Conservation (phyloP, 2,888 invertebrate genomes). For the Parasteatoda lunata region DNA sequence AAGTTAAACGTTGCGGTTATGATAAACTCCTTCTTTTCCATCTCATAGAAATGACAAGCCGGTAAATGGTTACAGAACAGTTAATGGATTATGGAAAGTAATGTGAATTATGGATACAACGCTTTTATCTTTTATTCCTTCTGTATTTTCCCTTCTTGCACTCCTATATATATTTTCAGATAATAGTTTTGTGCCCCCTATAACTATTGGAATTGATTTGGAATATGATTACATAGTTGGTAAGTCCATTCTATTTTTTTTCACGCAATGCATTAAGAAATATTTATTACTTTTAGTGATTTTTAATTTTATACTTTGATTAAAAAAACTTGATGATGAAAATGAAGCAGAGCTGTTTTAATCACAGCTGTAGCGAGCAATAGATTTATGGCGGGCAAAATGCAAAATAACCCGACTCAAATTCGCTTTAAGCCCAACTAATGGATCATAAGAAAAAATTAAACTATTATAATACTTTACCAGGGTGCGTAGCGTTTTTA, state of each 20-base stretch:
- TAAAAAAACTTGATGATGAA: not conserved
- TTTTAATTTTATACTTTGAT: not conserved
- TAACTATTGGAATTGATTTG: conserved; percentile 45
- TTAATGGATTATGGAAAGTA: conserved; percentile 55
- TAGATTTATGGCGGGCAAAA: not conserved
- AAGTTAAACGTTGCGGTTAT: not conserved
- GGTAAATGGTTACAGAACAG: not conserved
- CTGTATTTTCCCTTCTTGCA: conserved; percentile 36
- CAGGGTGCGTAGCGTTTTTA: too few species aligned
- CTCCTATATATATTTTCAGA: conserved; percentile 54
- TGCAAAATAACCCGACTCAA: not conserved
- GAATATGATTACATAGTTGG: conserved; percentile 80
- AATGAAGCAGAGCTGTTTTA: not conserved
- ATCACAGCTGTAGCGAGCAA: not conserved
- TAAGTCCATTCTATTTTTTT: conserved; percentile 68
- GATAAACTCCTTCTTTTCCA: conserved; percentile 18
- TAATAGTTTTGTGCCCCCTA: conserved; percentile 49
- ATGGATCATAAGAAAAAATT: too few species aligned
- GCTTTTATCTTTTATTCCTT: conserved; percentile 48
- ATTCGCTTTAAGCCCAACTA: too few species aligned
- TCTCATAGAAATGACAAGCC: not conserved
- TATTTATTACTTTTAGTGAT: not conserved
- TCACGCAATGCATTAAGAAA: too few species aligned
- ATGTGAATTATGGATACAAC: conserved; percentile 42
- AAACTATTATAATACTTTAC: too few species aligned